Base-by-base conservation (phyloP, 1,140 invertebrate species). In the Heliconius congener region DNA sequence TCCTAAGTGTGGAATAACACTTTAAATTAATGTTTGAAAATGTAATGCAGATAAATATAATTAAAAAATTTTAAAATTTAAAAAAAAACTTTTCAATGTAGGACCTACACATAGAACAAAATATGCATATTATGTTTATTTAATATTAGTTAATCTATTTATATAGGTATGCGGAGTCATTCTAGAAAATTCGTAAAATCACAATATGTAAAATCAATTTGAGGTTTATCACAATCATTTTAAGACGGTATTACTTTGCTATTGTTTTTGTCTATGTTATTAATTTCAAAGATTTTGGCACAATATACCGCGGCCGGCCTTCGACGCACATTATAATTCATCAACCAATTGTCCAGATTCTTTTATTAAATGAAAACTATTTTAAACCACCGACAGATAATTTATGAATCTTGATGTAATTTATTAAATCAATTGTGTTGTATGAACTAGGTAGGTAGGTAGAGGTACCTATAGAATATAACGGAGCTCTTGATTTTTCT, bases 261-360 rank as follows among this genome's bases (percentile, higher is more conserved):
- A 71, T 79, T 71, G 71, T 76, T 16, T 46, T 76, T 37, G 50
- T 6, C 57, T 42, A 77, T 72, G 71, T 80, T 80, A 76, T 76
- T 76, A 80, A 76, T 80, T 80, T 70, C 42, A 27, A 80, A 80
- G 78, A 66, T 85, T 82, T 87, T 90, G 87, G 87, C 88, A 88
- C 83, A 76, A 77, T 37, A 73, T 78, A 42, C 70, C 71, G 55
- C 57, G 82, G 85, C 89, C 87, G 82, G 85, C 89, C 88, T 87
- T 86, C 81, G 50, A 71, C 60, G 71, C 46, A 77, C 72, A 81
- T 76, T 80, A 81, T 79, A 83, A 86, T 83, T 83, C 80, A 83
- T 86, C 82, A 84, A 84, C 85, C 84, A 86, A 87, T 87, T 77
- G 78, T 73, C 81, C 76, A 79, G 60, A 70, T 71, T 78, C 82